Conservation (phyloP, 2,797 vertebrate genomes). For the Cichlasoma orientale region DNA sequence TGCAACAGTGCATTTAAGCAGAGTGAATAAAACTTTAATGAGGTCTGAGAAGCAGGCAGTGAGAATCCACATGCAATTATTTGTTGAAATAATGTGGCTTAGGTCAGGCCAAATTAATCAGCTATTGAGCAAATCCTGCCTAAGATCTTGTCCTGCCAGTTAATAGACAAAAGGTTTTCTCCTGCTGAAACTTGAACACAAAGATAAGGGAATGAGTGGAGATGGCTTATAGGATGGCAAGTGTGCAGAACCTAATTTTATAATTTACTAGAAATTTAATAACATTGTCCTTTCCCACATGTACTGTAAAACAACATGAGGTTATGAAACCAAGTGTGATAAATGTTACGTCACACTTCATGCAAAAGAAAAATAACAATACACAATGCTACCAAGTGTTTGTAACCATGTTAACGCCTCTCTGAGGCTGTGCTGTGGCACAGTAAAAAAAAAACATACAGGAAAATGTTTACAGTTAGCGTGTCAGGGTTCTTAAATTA, state of each 20-base stretch:
- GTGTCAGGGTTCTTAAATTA: background rate
- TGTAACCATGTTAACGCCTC: constrained; percentile 1
- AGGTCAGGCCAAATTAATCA: constrained; percentile 62
- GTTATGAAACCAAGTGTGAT: constrained; percentile 29
- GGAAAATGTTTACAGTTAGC: background rate
- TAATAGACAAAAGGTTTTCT: constrained; percentile 30
- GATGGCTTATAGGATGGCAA: constrained; percentile 20
- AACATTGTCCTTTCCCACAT: constrained; percentile 1
- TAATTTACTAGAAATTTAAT: constrained; percentile 33
- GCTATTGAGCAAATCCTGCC: constrained; percentile 46
- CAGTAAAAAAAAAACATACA: background rate
- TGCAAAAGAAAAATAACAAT: constrained; percentile 17
- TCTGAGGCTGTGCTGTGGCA: constrained; percentile 2
- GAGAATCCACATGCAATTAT: constrained; percentile 63
- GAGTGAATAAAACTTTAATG: constrained; percentile 68
- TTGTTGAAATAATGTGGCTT: constrained; percentile 62
- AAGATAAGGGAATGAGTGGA: constrained; percentile 34
- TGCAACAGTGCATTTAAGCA: constrained; percentile 54
- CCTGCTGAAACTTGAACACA: constrained; percentile 39
- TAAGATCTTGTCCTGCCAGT: constrained; percentile 38
- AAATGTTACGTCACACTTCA: constrained; percentile 27
- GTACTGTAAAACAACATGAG: constrained; percentile 30
- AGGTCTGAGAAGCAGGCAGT: constrained; percentile 46
- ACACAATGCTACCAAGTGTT: background rate
- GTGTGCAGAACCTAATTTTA: constrained; percentile 31